Evolutionary conservation across 2,888 invertebrate species (phyloP).

Genomic region (Atethmia centrago): DNA sequence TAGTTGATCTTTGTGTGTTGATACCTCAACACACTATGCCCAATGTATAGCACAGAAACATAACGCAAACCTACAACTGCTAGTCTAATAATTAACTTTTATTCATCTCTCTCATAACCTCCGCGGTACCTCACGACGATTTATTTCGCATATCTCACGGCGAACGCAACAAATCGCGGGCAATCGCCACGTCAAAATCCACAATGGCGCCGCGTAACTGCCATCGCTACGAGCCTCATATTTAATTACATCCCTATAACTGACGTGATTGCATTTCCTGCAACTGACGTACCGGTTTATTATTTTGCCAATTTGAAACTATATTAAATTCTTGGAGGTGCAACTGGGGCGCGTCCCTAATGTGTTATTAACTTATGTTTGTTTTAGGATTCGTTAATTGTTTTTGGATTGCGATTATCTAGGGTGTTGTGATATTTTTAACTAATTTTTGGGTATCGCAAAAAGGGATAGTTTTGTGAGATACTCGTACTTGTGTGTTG

Average conservation of each 20-base stretch:
- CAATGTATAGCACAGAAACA: background rate
- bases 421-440: slow-evolving; percentile 16
- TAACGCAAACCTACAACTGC: background rate
- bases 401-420: slow-evolving; percentile 29
- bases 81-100: background rate
- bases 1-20: no score
- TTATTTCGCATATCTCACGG: slow-evolving; percentile 33
- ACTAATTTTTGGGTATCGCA: slow-evolving; percentile 22
- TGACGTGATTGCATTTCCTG: slow-evolving; percentile 88
- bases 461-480: slow-evolving; percentile 25
- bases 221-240: slow-evolving; percentile 79
- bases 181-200: slow-evolving; percentile 64
- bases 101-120: slow-evolving; percentile 12
- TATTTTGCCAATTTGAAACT: slow-evolving; percentile 88
- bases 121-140: slow-evolving; percentile 11
- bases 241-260: slow-evolving; percentile 86
- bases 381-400: slow-evolving; percentile 37
- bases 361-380: slow-evolving; percentile 51
- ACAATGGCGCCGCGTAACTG: slow-evolving; percentile 69
- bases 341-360: slow-evolving; percentile 74
- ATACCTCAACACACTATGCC: background rate
- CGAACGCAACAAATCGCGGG: slow-evolving; percentile 55
- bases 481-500: no score
- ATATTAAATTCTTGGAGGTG: slow-evolving; percentile 85
- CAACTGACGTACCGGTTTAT: slow-evolving; percentile 85